phyloP scores from a whole-genome alignment of 35 echinoderm and acorn worm species.

The Apostichopus japonicus region DNA sequence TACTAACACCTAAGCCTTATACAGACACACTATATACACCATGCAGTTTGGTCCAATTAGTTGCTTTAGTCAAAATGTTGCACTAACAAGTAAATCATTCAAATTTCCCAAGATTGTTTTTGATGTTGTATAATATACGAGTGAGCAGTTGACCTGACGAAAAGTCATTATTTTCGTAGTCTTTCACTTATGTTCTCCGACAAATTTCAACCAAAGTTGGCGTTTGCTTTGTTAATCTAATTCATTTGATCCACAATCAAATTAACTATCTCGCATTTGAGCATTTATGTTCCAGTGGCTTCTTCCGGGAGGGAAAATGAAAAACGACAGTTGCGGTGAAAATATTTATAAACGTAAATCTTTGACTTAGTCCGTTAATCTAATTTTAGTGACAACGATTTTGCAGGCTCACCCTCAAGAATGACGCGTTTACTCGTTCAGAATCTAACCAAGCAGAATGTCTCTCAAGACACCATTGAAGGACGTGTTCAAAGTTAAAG shows the following conservation, averaged over 20 bases:
- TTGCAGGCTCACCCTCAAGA: not conserved
- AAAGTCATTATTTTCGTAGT: not conserved
- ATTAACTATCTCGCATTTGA: not conserved
- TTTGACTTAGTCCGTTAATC: slow-evolving; percentile 7
- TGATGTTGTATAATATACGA: not conserved
- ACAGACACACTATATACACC: too few species aligned
- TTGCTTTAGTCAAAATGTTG: too few species aligned
- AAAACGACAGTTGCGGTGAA: not conserved
- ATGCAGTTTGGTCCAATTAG: too few species aligned
- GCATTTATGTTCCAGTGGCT: not conserved
- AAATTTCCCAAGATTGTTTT: too few species aligned
- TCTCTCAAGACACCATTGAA: not conserved
- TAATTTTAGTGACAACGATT: slow-evolving; percentile 24
- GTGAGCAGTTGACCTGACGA: not conserved
- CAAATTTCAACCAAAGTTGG: too few species aligned
- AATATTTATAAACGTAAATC: not conserved
- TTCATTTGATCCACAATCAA: slow-evolving; percentile 28
- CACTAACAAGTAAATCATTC: too few species aligned
- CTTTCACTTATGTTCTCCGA: not conserved
- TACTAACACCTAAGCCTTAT: too few species aligned
- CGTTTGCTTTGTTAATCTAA: slow-evolving; percentile 34
- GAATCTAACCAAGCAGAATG: not conserved
- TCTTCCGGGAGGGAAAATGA: not conserved
- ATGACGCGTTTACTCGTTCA: not conserved
- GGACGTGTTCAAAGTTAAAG: not conserved